Conservation (phyloP, 2,113 vertebrate genomes). For the Eubucco bourcierii region DNA sequence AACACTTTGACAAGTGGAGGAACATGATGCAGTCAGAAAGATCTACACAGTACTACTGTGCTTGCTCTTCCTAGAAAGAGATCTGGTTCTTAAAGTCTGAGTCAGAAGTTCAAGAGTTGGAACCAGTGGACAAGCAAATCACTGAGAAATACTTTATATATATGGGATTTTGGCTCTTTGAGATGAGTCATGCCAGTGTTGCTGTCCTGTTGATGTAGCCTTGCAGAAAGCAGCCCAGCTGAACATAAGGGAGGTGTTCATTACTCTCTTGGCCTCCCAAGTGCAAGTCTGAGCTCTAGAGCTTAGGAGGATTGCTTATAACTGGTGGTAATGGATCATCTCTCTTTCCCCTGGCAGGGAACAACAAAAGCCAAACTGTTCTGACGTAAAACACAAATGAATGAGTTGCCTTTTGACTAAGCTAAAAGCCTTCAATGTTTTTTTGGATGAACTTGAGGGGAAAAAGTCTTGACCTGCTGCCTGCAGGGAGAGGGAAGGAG, state of each 20-base stretch:
- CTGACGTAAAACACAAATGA: neutral
- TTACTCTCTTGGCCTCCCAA: neutral
- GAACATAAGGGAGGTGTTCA: neutral
- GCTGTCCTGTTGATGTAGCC: neutral
- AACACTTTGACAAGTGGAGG: neutral
- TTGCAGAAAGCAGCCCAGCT: neutral
- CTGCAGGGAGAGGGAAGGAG: neutral
- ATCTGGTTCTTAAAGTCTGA: neutral
- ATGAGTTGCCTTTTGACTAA: neutral
- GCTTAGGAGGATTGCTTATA: neutral
- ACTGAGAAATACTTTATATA: neutral
- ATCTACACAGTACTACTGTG: neutral
- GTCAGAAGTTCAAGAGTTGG: neutral
- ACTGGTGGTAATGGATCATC: neutral
- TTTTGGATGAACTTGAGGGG: conserved; percentile 9
- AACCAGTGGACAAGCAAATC: neutral
- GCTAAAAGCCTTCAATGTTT: neutral
- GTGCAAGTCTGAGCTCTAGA: neutral
- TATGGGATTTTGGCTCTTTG: neutral
- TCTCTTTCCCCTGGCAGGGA: neutral
- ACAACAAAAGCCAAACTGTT: neutral
- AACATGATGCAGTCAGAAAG: neutral
- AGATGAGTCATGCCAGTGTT: neutral
- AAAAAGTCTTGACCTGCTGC: neutral
- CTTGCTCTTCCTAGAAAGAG: neutral